A percentile compares a stretch with the other conserved stretches of the same genome.
These are phyloP conservation scores for Phlogophora meticulosa DNA, from an alignment of 2,888 invertebrate species.

Conservation along the genomic window DNA sequence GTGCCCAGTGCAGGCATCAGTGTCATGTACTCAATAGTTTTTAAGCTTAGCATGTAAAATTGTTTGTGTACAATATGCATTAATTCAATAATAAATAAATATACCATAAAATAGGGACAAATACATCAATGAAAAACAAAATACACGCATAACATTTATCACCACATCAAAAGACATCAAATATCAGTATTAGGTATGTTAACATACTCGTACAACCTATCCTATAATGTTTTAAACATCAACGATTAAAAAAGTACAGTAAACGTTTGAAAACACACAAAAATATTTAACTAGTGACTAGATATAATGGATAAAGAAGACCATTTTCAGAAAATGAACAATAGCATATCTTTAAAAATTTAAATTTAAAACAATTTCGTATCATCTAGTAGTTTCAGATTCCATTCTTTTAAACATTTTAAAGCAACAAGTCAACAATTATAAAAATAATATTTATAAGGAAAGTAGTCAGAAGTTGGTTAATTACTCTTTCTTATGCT, in stretches of 20 bases:
- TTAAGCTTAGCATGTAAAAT: no score
- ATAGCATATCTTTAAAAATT: neutral
- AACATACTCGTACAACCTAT: slow-evolving; percentile 24
- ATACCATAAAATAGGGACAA: neutral
- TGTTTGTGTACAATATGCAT: no score
- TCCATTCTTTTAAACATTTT: neutral
- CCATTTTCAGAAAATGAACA: slow-evolving; percentile 1
- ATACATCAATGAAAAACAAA: neutral
- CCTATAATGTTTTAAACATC: slow-evolving; percentile 30
- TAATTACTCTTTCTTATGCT: no score
- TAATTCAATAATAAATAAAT: no score
- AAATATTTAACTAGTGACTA: slow-evolving; percentile 36
- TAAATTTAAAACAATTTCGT: neutral
- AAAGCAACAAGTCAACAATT: no score
- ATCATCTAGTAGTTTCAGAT: no score
- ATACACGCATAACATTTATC: slow-evolving; percentile 12
- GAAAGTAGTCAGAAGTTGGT: no score
- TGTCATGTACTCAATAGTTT: no score
- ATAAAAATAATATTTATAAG: no score
- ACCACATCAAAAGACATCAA: slow-evolving; percentile 34
- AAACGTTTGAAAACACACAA: slow-evolving; percentile 33
- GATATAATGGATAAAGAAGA: neutral
- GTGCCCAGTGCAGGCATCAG: no score
- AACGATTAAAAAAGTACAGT: slow-evolving; percentile 42
- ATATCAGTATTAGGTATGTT: slow-evolving; percentile 10